These are phyloP conservation scores for Thalassoma bifasciatum DNA, from an alignment of 2,113 vertebrate genomes.

Conservation along the genomic window DNA sequence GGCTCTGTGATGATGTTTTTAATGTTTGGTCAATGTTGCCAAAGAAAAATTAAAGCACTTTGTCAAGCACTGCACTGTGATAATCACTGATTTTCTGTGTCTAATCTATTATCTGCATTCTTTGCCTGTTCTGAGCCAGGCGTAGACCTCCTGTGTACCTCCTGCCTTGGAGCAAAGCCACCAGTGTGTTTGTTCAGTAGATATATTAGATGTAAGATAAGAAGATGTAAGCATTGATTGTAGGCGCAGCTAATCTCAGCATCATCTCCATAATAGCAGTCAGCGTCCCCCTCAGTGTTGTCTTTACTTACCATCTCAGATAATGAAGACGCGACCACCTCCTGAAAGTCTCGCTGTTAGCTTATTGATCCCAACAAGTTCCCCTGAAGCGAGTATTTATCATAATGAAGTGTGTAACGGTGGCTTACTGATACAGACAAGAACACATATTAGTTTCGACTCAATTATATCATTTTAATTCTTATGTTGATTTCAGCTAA, in stretches of 20 bases:
- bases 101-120: background rate
- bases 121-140: background rate
- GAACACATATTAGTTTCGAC: background rate
- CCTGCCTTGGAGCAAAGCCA: constrained; percentile 3
- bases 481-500: background rate
- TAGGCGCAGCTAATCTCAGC: constrained; percentile 24
- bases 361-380: constrained; percentile 23
- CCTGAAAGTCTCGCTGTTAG: background rate
- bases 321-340: constrained; percentile 27
- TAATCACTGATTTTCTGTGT: background rate
- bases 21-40: background rate
- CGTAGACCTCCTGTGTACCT: background rate
- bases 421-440: background rate
- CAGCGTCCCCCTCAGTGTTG: background rate
- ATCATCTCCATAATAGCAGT: constrained; percentile 18
- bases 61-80: background rate
- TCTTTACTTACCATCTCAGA: constrained; percentile 10
- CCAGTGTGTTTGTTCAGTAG: constrained; percentile 45
- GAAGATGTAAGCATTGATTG: constrained; percentile 55
- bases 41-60: background rate
- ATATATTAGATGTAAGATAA: constrained; percentile 23
- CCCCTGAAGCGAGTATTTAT: constrained; percentile 12
- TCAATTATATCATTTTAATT: background rate
- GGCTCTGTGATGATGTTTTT: no score
- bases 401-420: constrained; percentile 12